Conservation (phyloP, 2,113 vertebrate species). For the Leuciscus idus region DNA sequence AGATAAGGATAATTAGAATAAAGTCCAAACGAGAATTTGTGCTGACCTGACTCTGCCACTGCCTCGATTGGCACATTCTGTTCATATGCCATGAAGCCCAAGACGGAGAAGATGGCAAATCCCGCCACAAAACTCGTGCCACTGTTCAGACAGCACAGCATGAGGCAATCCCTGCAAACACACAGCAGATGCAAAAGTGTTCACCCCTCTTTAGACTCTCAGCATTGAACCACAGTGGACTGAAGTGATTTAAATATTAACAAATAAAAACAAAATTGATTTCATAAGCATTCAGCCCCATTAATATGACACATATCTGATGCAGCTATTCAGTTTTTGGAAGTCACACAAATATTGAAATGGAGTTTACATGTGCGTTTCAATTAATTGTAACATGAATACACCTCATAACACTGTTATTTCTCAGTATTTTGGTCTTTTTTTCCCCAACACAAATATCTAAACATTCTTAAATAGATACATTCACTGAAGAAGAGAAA, state of each 20-base stretch:
- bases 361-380: too few relatives aligned
- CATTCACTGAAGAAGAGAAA: too few relatives aligned
- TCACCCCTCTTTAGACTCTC: not conserved
- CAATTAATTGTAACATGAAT: not conserved
- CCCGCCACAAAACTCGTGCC: conserved; percentile 97
- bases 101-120: conserved; percentile 98
- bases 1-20: not conserved
- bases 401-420: not conserved
- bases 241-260: not conserved
- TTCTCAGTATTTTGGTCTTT: too few relatives aligned
- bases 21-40: not conserved
- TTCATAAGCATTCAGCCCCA: not conserved
- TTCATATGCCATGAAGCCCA: conserved; percentile 98
- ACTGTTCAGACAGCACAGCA: conserved; percentile 97
- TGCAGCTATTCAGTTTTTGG: too few relatives aligned
- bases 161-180: conserved; percentile 88
- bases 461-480: too few relatives aligned
- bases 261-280: not conserved
- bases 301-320: not conserved
- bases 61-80: conserved; percentile 95
- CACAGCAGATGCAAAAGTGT: not conserved
- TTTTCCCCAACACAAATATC: too few relatives aligned
- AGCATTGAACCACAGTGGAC: not conserved
- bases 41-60: conserved; percentile 95
- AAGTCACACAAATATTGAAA: not conserved